Evolutionary conservation across 2,888 invertebrate genomes (phyloP).

Genomic region (Thereva unica): DNA sequence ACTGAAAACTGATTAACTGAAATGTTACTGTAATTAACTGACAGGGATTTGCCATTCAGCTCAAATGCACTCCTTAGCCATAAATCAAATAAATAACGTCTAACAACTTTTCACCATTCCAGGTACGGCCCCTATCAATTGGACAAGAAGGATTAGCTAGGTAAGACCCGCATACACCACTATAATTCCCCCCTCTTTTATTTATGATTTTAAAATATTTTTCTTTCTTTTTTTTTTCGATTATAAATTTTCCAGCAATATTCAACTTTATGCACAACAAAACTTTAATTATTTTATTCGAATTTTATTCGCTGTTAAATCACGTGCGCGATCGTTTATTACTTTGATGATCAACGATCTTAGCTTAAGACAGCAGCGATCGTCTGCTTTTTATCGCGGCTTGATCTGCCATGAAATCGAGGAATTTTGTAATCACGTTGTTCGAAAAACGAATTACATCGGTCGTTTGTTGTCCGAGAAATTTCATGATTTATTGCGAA

Average conservation of each 20-base stretch:
- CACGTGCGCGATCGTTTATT: conserved; percentile 4
- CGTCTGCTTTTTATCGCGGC: too few species aligned
- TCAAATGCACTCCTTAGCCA: too few species aligned
- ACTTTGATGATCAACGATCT: neutral
- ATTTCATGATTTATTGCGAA: conserved; percentile 25
- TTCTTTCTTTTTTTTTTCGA: conserved; percentile 19
- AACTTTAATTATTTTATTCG: conserved; percentile 8
- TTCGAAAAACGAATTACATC: conserved; percentile 8
- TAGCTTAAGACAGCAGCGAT: neutral
- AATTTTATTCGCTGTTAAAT: conserved; percentile 11
- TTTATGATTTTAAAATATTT: conserved; percentile 20
- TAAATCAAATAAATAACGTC: neutral
- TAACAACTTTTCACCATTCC: conserved; percentile 41
- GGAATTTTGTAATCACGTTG: conserved; percentile 4
- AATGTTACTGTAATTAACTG: too few species aligned
- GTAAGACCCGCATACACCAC: conserved; percentile 47
- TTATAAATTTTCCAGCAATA: conserved; percentile 7
- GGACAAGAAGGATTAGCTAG: conserved; percentile 58
- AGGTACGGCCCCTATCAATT: conserved; percentile 58
- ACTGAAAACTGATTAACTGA: too few species aligned
- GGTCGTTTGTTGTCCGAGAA: conserved; percentile 16
- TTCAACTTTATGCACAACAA: conserved; percentile 13
- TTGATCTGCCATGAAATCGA: conserved; percentile 12
- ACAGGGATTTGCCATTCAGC: too few species aligned
- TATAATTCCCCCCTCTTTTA: conserved; percentile 4